Evolutionary conservation across 1,140 invertebrate genomes (phyloP), one percentile per base, ranked within the genome.

Genomic region (Battus philenor): DNA sequence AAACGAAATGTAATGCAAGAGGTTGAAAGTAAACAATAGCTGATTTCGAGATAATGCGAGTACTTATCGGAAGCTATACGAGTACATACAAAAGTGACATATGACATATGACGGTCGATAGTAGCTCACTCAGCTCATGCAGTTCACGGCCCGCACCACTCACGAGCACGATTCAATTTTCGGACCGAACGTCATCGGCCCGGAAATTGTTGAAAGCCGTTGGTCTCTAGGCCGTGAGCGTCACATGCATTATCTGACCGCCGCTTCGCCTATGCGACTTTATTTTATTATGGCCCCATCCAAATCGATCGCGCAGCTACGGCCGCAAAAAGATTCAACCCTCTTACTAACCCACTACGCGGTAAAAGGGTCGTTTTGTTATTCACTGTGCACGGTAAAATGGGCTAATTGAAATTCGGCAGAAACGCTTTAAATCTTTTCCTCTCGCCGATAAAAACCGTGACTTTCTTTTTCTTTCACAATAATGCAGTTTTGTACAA

Each of bases 171-270:
- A 59, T 59, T 63, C 55, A 63, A 63, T 63, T 62, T 63, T 59
- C 49, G 20, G 33, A 32, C 13, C 39, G 44, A 39, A 47, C 47
- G 33, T 24, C 26, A 41, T 53, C 49, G 39, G 44, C 27, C 30
- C 56, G 60, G 60, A 63, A 63, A 63, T 63, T 58, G 52, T 59
- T 48, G 36, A 56, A 59, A 63, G 43, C 60, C 47, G 38, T 57
- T 53, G 46, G 32, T 44, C 20, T 39, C 44, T 15, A 44, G 8
- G 39, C 38, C 16, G 38, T 17, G 29, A 39, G 20, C 27, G 18
- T 36, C 36, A 45, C 36, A 45, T 32, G 45, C 43, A 58, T 32
- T 44, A 31, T 11, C 20, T 8, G 22, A 1, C 11, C 9, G 17
- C 10, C 17, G 33, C 9, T 36, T 5, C 33, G 2, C 38, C 22